Evolutionary conservation across 2,113 vertebrate species (phyloP).

Genomic region (Sphaerodactylus townsendi): DNA sequence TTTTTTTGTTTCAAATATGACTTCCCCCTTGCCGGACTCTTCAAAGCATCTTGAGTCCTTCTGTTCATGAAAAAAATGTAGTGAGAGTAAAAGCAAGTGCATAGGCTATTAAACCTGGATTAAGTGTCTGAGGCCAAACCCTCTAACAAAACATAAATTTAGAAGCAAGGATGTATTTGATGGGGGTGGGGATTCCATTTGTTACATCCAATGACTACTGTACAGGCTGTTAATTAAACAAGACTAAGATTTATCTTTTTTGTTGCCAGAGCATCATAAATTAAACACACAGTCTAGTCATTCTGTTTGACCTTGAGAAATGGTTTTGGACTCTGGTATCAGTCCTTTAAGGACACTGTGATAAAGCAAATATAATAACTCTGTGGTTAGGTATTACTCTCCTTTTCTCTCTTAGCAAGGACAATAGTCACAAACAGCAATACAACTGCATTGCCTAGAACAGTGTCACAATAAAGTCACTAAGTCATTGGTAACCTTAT

Average conservation of each 20-base stretch:
- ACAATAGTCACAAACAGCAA: not conserved
- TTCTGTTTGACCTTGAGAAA: constrained; percentile 7
- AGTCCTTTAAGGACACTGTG: not conserved
- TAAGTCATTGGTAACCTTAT: not conserved
- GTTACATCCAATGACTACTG: not conserved
- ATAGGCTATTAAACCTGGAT: constrained; percentile 10
- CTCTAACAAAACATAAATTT: constrained; percentile 16
- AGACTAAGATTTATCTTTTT: constrained; percentile 8
- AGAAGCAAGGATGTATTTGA: constrained; percentile 6
- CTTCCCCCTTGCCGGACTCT: no score
- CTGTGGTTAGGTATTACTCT: not conserved
- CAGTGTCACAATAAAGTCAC: not conserved
- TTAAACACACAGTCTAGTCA: not conserved
- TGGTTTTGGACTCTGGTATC: not conserved
- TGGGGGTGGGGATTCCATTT: not conserved
- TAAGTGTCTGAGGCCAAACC: not conserved
- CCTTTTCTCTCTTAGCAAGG: not conserved
- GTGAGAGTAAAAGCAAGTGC: not conserved
- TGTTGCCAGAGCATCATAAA: constrained; percentile 7
- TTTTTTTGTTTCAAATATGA: not conserved
- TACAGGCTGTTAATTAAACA: constrained; percentile 8
- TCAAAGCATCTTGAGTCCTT: not conserved
- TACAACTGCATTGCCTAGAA: not conserved
- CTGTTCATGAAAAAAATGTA: not conserved
- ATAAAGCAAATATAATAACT: not conserved